A percentile compares a stretch with the other conserved stretches of the same genome.
Conservation (phyloP, 2,113 vertebrate genomes). For the Vicugna pacos region DNA sequence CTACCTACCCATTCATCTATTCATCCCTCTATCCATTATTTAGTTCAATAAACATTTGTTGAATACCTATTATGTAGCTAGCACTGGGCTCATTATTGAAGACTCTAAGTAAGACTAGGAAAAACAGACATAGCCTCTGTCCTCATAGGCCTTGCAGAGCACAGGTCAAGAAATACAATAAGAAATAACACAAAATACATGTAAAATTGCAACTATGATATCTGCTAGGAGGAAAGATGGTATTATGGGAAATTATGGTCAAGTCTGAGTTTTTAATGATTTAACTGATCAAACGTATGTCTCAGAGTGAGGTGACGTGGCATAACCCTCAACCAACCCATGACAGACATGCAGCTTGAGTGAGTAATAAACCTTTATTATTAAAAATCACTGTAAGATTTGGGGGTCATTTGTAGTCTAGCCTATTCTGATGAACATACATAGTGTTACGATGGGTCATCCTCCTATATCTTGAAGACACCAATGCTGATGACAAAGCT, state of each 20-base stretch:
- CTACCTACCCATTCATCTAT: not conserved
- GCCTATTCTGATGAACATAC: not conserved
- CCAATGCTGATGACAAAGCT: not conserved
- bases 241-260: not conserved
- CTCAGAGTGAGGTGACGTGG: not conserved
- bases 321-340: not conserved
- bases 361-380: not conserved
- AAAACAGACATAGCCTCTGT: not conserved
- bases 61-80: not conserved
- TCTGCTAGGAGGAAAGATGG: not conserved
- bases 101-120: not conserved
- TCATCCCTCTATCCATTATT: not conserved
- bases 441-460: not conserved
- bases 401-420: not conserved
- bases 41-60: slow-evolving; percentile 23
- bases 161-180: not conserved
- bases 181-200: not conserved
- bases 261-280: not conserved
- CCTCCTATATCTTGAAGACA: not conserved
- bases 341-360: not conserved
- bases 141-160: not conserved
- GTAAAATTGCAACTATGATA: not conserved
- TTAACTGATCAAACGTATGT: slow-evolving; percentile 1
- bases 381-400: not conserved
- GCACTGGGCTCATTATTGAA: not conserved